Conservation (phyloP, 1,140 invertebrate species). For the Caenorhabditis brenneri region DNA sequence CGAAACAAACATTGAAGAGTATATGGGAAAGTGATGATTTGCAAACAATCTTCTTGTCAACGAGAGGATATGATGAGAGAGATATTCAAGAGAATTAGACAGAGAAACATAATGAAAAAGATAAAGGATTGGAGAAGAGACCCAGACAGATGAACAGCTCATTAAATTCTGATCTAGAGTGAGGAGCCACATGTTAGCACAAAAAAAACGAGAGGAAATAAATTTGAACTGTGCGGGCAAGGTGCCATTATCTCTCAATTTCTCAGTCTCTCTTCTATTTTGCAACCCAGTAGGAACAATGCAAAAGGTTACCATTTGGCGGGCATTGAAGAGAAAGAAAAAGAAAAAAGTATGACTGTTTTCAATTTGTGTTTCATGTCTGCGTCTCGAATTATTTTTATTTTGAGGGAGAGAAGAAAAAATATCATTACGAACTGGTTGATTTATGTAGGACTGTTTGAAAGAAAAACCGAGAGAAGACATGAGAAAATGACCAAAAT, state of each 20-base stretch:
- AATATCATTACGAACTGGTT: slow-evolving; percentile 39
- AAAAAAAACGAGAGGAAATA: neutral
- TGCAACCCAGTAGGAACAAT: neutral
- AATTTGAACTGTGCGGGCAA: neutral
- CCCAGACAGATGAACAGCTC: neutral
- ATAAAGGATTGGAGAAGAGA: neutral
- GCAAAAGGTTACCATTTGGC: neutral
- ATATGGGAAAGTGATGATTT: slow-evolving; percentile 31
- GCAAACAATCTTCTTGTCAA: slow-evolving; percentile 29
- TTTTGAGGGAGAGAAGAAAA: neutral
- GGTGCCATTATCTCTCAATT: neutral
- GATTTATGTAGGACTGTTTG: neutral
- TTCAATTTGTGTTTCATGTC: slow-evolving; percentile 26
- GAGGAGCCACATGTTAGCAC: neutral
- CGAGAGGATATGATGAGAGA: neutral
- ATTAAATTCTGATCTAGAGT: neutral
- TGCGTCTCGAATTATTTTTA: neutral
- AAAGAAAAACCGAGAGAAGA: neutral
- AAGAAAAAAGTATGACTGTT: slow-evolving; percentile 18
- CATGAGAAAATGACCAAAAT: neutral
- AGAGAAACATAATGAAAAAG: neutral
- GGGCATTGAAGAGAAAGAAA: neutral
- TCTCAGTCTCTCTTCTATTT: neutral
- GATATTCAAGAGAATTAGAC: slow-evolving; percentile 24
- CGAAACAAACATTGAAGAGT: slow-evolving; percentile 41